A percentile compares a stretch with the other conserved stretches of the same genome.
Conservation (phyloP, 1,140 invertebrate genomes). For the Lucilia cuprina region DNA sequence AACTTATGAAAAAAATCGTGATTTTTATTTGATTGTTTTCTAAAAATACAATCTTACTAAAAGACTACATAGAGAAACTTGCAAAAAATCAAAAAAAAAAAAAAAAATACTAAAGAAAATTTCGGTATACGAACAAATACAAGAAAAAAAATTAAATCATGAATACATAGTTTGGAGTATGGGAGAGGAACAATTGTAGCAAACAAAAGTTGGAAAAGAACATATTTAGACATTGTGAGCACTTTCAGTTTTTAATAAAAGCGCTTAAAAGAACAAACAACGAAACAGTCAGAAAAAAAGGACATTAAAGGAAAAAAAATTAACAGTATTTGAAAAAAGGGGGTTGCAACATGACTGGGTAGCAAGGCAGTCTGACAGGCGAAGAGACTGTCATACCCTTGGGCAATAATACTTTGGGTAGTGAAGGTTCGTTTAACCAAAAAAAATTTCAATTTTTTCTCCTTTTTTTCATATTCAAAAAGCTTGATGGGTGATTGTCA, state of each 20-base stretch:
- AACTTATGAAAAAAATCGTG: background rate
- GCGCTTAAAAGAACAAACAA: too few species aligned
- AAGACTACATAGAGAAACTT: background rate
- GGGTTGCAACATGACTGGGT: background rate
- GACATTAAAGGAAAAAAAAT: background rate
- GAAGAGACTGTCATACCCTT: background rate
- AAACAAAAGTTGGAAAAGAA: too few species aligned
- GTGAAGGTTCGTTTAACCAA: background rate
- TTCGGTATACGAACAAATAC: too few species aligned
- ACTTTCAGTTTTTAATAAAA: too few species aligned
- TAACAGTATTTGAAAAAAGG: background rate
- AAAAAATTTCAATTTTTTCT: background rate
- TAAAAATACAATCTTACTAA: slow-evolving; percentile 9
- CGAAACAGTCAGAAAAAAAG: background rate
- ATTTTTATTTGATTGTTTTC: slow-evolving; percentile 9
- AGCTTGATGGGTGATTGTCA: background rate
- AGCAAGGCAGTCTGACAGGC: background rate
- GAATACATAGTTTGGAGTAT: too few species aligned
- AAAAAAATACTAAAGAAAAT: background rate
- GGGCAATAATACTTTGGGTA: background rate
- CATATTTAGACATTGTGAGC: too few species aligned
- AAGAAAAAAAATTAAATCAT: background rate
- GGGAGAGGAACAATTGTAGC: too few species aligned
- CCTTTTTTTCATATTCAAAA: background rate
- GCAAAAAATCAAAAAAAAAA: background rate